Evolutionary conservation across 2,888 invertebrate genomes (phyloP), one percentile per base, ranked within the genome.

Genomic region (Cloeon dipterum): DNA sequence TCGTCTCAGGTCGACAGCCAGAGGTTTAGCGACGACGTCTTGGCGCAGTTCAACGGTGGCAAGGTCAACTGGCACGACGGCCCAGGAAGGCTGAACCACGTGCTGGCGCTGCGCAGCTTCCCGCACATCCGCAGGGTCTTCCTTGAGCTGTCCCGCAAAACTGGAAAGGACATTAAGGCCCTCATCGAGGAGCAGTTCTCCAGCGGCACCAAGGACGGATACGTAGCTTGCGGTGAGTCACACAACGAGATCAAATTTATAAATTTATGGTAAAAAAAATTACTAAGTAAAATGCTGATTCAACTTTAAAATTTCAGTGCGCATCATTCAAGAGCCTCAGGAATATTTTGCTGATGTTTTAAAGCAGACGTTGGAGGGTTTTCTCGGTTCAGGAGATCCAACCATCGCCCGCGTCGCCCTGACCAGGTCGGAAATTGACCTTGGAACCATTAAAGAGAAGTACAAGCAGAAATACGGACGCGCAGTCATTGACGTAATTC

Each of bases 381-480:
- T n/a, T n/a, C 33, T 54, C 20, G 58, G 58, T 20, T 59, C 59
- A n/a, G 53, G 52, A 41, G 59, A 59, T 48, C 49, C 50, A 34
- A 50, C 51, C 5, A 46, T 59, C 21, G 55, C 59, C 37, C 58
- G 58, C 42, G 49, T 58, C 33, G 47, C 59, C 34, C 56, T 57
- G 38, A 51, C 53, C 17, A 43, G 52, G 41, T 46, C 50, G 40
- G 45, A 52, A 52, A 39, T 54, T 36, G 58, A 58, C 42, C 47
- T 58, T 46, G 51, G 51, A 35, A 51, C 55, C 39, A 55, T 59
- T 42, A 54, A 51, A 42, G 46, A 48, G 19, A 55, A 54, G 41
- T 59, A 52, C 47, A 50, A 54, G 39, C 42, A 43, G 17, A 38
- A 45, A 32, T 51, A 51, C 43, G 49, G 46, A 23, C 48, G 47